Percentiles rank a stretch among this genome's conserved stretches.
Conservation (phyloP, 2,888 invertebrate genomes). For the Drosophila buzzatii region DNA sequence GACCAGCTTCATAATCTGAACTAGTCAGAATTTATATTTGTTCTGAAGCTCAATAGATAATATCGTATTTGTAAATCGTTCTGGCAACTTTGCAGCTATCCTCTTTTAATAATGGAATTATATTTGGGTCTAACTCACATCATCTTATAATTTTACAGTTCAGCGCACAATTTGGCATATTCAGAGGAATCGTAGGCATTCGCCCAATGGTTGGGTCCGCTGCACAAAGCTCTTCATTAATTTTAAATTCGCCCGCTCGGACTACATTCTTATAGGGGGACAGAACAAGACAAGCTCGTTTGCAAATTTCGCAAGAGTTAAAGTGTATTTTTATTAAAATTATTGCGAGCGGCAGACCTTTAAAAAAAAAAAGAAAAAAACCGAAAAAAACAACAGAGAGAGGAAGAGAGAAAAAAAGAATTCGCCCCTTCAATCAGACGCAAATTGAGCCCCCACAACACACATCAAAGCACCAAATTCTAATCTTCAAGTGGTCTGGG, state of each 20-base stretch:
- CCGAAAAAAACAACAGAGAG: neutral
- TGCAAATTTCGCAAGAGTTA: conserved; percentile 19
- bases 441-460: conserved; percentile 19
- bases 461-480: conserved; percentile 53
- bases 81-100: neutral
- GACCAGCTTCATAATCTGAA: neutral
- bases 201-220: conserved; percentile 8
- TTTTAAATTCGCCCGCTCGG: conserved; percentile 17
- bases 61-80: neutral
- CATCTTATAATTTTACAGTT: conserved; percentile 58
- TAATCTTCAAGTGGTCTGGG: conserved; percentile 38
- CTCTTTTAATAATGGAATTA: conserved; percentile 28
- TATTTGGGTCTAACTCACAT: conserved; percentile 5
- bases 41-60: conserved; percentile 1
- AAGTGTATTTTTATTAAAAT: conserved; percentile 13
- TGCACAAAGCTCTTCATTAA: conserved; percentile 23
- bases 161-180: conserved; percentile 48
- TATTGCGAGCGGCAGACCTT: conserved; percentile 15
- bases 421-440: conserved; percentile 31
- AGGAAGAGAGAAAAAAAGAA: neutral
- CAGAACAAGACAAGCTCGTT: conserved; percentile 5
- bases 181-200: neutral
- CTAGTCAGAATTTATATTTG: neutral
- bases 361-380: neutral
- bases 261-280: conserved; percentile 5